Evolutionary conservation across 2,888 invertebrate species (phyloP).

Genomic region (Aricia artaxerxes): DNA sequence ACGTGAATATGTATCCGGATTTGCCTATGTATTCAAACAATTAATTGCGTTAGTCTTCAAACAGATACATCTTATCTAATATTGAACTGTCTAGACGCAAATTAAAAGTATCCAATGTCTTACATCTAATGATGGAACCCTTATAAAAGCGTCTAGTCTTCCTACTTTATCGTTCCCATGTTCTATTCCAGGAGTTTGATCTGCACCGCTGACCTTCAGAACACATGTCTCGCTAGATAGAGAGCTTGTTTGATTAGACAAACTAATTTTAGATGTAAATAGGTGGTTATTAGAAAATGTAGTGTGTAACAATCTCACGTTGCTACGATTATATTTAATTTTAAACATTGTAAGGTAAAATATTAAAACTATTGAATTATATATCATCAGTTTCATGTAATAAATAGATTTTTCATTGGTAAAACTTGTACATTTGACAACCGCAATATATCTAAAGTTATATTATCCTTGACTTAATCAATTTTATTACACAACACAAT

Average conservation of each 20-base stretch:
- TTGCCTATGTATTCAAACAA: not conserved
- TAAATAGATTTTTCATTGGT: not conserved
- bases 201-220: slow-evolving; percentile 5
- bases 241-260: not conserved
- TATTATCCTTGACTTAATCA: not conserved
- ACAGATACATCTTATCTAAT: not conserved
- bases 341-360: no score
- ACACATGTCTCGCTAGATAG: not conserved
- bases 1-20: no score
- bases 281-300: not conserved
- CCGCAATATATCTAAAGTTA: not conserved
- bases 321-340: no score
- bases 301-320: no score
- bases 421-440: not conserved
- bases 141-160: not conserved
- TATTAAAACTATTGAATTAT: no score
- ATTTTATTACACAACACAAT: not conserved
- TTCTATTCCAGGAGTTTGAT: slow-evolving; percentile 19
- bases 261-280: not conserved
- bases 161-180: not conserved
- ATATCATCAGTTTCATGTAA: not conserved
- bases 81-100: not conserved
- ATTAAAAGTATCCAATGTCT: slow-evolving; percentile 21
- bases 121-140: not conserved
- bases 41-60: not conserved